These are phyloP conservation scores for Orycteropus afer DNA, from an alignment of 2,113 vertebrate genomes.

Conservation along the genomic window DNA sequence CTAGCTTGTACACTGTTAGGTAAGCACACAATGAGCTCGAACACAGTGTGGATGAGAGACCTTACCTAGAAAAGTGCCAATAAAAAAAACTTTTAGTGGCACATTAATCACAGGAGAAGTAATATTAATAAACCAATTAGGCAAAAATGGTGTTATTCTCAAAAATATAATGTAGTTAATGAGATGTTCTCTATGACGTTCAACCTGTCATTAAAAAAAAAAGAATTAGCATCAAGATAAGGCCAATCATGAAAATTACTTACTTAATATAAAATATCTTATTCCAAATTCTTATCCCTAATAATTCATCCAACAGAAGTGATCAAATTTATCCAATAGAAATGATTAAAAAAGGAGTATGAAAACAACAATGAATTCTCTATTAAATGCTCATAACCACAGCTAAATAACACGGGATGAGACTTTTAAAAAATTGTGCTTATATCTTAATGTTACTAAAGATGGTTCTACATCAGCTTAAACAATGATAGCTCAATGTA, in stretches of 20 bases:
- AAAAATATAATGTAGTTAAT: constrained; percentile 99
- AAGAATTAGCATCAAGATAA: constrained; percentile 50
- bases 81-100: constrained; percentile 97
- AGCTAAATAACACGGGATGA: not conserved
- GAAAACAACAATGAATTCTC: constrained; percentile 47
- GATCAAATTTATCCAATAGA: constrained; percentile 44
- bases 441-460: not conserved
- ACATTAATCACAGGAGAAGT: constrained; percentile 98
- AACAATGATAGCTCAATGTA: not conserved
- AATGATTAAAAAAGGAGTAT: constrained; percentile 38
- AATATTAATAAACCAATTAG: constrained; percentile 99
- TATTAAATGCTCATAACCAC: constrained; percentile 15
- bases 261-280: constrained; percentile 46
- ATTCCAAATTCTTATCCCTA: constrained; percentile 52
- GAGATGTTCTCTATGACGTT: constrained; percentile 96
- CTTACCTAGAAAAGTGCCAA: constrained; percentile 98
- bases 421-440: not conserved
- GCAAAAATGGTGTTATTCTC: constrained; percentile 99
- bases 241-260: constrained; percentile 59
- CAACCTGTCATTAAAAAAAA: constrained; percentile 89
- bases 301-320: not conserved
- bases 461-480: not conserved
- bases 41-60: constrained; percentile 11
- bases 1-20: not conserved
- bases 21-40: not conserved